Evolutionary conservation across 92 coral and sea anemone genomes (phyloP), one percentile per base, ranked within the genome.

Genomic region (Galaxea fascicularis): DNA sequence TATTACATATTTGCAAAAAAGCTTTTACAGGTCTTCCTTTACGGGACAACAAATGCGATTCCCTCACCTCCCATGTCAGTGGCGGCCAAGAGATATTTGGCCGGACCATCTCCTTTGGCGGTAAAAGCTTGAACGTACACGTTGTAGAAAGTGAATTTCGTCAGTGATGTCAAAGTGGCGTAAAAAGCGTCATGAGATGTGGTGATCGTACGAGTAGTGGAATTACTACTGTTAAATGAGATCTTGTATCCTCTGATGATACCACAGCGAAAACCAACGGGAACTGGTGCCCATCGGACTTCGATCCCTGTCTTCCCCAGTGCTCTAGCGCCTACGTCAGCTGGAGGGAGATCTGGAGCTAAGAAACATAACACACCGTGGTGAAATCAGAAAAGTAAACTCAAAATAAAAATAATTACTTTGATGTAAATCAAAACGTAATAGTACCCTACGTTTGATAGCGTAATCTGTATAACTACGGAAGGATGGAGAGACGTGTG

Each of bases 101-200:
- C 59, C 17, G 87, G 80, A 17, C 89, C 89, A 78, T 66, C 30
- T 22, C 89, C 89, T 65, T 66, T 77, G 17, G n/a, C 41, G 31
- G 76, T 85, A 8, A 63, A 70, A 71, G 89, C 89, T 54, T 70
- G 67, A 54, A 85, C 80, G 77, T 78, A 62, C 76, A 85, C 83
- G 62, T 54, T 30, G 69, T 85, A 82, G 60, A 71, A 70, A 10
- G 86, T 71, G 49, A 82, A 82, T 71, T 82, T 70, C 24, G 45
- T 13, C 6, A 82, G 56, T 54, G 78, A 58, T 57, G 80, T 82
- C 28, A 82, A 26, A 47, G 47, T 78, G 57, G 46, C 73, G 44
- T 24, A n/a, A 20, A 39, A 65, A 4, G 57, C 83, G 26, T 56
- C 79, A 30, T 60, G 44, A 12, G 71, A 29, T 21, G 25, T 41